These are phyloP conservation scores for Drosophila equinoxialis DNA, from an alignment of 1,140 invertebrate species.

Conservation along the genomic window DNA sequence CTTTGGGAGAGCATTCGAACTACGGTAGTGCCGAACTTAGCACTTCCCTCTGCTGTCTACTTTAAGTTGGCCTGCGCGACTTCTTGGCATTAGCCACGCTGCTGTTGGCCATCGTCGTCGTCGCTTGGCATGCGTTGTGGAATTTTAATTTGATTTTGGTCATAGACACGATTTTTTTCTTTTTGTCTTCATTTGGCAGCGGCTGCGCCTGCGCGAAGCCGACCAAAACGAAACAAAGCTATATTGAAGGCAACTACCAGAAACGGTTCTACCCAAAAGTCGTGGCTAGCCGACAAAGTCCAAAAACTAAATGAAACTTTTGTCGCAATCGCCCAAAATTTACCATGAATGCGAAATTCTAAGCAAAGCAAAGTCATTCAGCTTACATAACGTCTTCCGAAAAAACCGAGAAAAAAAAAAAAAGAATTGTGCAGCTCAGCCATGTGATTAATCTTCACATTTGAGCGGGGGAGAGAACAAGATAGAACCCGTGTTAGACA, in stretches of 20 bases:
- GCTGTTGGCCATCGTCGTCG: conserved; percentile 30
- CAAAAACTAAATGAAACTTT: conserved; percentile 36
- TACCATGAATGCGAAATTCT: conserved; percentile 41
- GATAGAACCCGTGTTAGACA: conserved; percentile 6
- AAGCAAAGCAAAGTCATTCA: conserved; percentile 18
- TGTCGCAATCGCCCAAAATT: conserved; percentile 39
- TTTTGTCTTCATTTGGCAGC: conserved; percentile 44
- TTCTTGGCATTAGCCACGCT: conserved; percentile 76
- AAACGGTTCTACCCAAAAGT: conserved; percentile 26
- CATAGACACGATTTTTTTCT: conserved; percentile 75
- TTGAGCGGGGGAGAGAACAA: neutral
- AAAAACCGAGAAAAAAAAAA: conserved; percentile 1
- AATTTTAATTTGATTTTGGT: conserved; percentile 81
- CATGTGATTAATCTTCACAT: conserved; percentile 54
- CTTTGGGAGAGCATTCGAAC: neutral
- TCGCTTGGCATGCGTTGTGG: conserved; percentile 74
- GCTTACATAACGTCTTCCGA: conserved; percentile 49
- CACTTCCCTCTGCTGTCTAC: neutral
- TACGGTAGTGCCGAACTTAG: neutral
- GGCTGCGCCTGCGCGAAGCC: conserved; percentile 56
- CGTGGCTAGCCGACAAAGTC: conserved; percentile 8
- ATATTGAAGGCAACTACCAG: conserved; percentile 10
- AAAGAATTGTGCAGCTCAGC: conserved; percentile 49
- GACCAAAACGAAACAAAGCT: conserved; percentile 46
- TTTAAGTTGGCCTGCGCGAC: conserved; percentile 55